Base-by-base conservation (phyloP, 1,140 invertebrate genomes). In the Hormaphis cornu region DNA sequence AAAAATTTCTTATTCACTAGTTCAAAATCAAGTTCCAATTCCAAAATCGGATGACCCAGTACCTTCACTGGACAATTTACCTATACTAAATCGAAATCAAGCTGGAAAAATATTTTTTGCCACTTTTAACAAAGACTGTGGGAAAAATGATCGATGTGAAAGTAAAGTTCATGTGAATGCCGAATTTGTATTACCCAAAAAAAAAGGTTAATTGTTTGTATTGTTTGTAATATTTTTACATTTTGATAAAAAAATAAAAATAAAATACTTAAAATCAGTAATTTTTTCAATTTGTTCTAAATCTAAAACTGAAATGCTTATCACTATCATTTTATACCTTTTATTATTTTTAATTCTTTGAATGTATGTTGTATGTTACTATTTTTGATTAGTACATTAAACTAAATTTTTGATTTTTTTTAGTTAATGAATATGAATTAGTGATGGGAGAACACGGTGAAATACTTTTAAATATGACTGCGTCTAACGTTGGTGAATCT, bases 101-200 rank as follows among this genome's bases (percentile, higher is more conserved):
- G 91, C 92, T 0, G 85, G 85, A 10, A 86, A 87, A 73, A 80
- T 86, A 5, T 95, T 95, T 74, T 83, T 88, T 74, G 92, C 89
- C 3, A 88, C 86, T 24, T 96, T 98, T 80, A 85, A 93, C 61
- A 96, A 95, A 79, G 91, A 97, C 75, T 98, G 94, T 76, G 94
- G 93, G 8, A 79, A 83, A 1, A 91, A 97, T 76, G 91, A 94
- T 74, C 81, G 91, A 24, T 97, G 95, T 77, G 84, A 91, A 74
- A 95, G 92, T 77, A 83, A 94, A 75, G 77, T 97, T n/a, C 78
- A 83, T 69, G 77, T 95, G 0, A 77, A 81, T n/a, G 85, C 87
- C 10, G 79, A 80, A 66, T 78, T 91, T 1, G 80, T 85, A 74
- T 79, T 91, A 14, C 35, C 44, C 22, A 58, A n/a, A 10, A 58